Base-by-base conservation (phyloP, 2,888 invertebrate species). In the Patella depressa region DNA sequence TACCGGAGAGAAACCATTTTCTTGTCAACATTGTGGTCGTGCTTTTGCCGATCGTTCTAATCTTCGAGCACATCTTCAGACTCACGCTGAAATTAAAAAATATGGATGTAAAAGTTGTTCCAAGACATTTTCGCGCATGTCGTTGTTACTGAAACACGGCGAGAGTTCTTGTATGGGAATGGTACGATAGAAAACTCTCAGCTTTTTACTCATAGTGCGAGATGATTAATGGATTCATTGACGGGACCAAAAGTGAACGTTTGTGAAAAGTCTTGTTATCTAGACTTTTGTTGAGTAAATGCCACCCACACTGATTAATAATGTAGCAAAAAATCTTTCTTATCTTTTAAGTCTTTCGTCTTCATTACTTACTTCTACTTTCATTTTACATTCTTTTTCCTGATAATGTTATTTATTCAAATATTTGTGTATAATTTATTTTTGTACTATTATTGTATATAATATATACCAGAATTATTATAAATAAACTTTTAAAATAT, bases 71-170 rank as follows among this genome's bases (percentile, higher is more conserved):
- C 98, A 99, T 91, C 94, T 98, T 76, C 98, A 99, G 92, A 99
- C 98, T 2, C 98, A 99, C 92, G 97, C 97, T 14, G 98, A 98
- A 88, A 96, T 98, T 1, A 99, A 99, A 93, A 98, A 98, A 92
- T 99, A 99, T 92, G 97, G 96, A 59, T 99, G 98, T 91, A 94
- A 95, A 17, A 94, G 94, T 34, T 99, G 98, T 93, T 95, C 95
- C 83, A 98, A 98, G 91, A 98, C 98, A n/a, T 99, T 99, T 93
- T 98, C 98, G 55, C 94, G 98, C 80, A 98, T 98, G 98, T 98
- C 98, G 0, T 93, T 99, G 80, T 93, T 99, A 84, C 95, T 96
- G 87, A 99, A 99, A 92, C 98, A 99, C 74, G 80, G 79, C 17
- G 84, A 85, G 12, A 82, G 83, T 17, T 80, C 83, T 45, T 85